Percentiles rank a stretch among this genome's conserved stretches.
These are phyloP conservation scores for Ptychobarbus kaznakovi DNA, from an alignment of 2,797 vertebrate species.

Conservation along the genomic window DNA sequence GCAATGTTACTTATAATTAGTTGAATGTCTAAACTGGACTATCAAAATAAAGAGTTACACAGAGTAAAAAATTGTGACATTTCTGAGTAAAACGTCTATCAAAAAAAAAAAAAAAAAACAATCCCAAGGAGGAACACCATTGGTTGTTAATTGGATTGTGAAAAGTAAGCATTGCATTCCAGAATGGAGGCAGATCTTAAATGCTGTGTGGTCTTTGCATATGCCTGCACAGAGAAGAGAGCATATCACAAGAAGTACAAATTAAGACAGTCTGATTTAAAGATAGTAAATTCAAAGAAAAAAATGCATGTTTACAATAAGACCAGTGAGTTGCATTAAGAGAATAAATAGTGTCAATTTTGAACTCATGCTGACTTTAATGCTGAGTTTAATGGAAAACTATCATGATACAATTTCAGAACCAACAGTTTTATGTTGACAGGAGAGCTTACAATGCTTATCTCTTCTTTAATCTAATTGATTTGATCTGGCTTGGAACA, in stretches of 20 bases:
- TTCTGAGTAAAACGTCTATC: neutral
- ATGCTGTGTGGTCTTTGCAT: neutral
- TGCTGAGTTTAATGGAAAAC: neutral
- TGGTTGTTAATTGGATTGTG: neutral
- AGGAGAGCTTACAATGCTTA: neutral
- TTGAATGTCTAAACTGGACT: no score
- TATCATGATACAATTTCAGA: neutral
- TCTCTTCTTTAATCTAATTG: neutral
- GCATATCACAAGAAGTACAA: neutral
- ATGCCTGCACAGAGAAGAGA: neutral
- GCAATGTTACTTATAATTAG: no score
- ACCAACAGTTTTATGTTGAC: neutral
- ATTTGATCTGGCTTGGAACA: neutral
- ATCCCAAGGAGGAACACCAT: neutral
- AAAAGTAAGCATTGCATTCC: neutral
- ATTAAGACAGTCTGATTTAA: neutral
- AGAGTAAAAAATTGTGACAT: neutral
- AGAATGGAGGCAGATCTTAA: neutral
- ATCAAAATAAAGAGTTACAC: no score
- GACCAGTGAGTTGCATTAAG: neutral
- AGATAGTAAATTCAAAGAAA: neutral
- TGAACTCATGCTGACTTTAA: neutral
- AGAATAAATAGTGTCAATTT: neutral
- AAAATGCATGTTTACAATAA: neutral
- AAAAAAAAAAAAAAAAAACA: neutral